A percentile compares a stretch with the other conserved stretches of the same genome.
These are phyloP conservation scores for Hiodon alosoides DNA, from an alignment of 2,113 vertebrate genomes.

Conservation along the genomic window DNA sequence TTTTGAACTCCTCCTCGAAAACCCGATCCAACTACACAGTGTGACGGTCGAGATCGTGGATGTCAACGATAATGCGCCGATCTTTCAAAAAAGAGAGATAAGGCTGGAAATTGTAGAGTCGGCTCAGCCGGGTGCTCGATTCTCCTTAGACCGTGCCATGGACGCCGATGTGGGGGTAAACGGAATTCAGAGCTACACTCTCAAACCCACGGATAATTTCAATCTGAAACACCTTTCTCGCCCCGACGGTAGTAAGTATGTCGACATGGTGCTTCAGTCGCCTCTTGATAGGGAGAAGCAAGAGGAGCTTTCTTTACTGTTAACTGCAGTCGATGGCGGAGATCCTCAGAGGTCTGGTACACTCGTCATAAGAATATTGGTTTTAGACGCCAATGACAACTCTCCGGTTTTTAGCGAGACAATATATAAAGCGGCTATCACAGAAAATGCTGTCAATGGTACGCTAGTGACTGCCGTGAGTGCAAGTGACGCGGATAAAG, in stretches of 20 bases:
- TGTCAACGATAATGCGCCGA: slow-evolving; percentile 52
- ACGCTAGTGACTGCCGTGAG: slow-evolving; percentile 22
- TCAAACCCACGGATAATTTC: slow-evolving; percentile 4
- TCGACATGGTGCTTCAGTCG: slow-evolving; percentile 25
- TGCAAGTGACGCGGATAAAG: slow-evolving; percentile 27
- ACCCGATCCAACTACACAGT: slow-evolving; percentile 47
- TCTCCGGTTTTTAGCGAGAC: slow-evolving; percentile 23
- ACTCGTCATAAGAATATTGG: slow-evolving; percentile 22
- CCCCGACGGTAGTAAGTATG: background rate
- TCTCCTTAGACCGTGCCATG: slow-evolving; percentile 22
- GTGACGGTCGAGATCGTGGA: slow-evolving; percentile 51
- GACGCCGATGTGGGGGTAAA: slow-evolving; percentile 30
- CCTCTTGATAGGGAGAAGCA: slow-evolving; percentile 29
- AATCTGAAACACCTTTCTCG: background rate
- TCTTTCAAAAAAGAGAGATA: slow-evolving; percentile 37
- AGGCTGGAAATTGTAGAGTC: slow-evolving; percentile 48
- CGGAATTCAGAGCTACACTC: slow-evolving; percentile 21
- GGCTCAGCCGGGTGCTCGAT: slow-evolving; percentile 37
- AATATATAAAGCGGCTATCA: slow-evolving; percentile 22
- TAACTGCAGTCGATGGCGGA: slow-evolving; percentile 28
- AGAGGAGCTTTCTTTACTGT: slow-evolving; percentile 13
- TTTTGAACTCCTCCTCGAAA: slow-evolving; percentile 52
- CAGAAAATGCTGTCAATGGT: slow-evolving; percentile 24
- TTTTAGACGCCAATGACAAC: slow-evolving; percentile 34
- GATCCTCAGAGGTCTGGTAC: slow-evolving; percentile 26